Evolutionary conservation across 2,888 invertebrate species (phyloP).

Genomic region (Scaeva pyrastri): DNA sequence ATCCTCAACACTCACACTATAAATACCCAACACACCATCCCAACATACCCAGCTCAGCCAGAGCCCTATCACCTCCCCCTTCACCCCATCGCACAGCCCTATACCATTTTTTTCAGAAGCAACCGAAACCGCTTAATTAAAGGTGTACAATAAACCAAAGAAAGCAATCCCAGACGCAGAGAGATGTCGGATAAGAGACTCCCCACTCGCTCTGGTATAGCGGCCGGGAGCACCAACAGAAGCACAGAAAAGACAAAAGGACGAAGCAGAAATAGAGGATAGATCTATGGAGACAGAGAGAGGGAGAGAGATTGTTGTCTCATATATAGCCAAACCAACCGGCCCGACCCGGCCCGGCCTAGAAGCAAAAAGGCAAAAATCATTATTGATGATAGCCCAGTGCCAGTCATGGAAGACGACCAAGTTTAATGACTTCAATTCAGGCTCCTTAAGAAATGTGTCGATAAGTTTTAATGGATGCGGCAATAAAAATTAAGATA

Average conservation of each 20-base stretch:
- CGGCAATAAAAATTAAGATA: constrained; percentile 72
- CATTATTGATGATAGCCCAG: constrained; percentile 62
- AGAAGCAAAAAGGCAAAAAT: constrained; percentile 69
- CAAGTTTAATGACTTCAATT: constrained; percentile 73
- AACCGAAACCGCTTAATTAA: constrained; percentile 73
- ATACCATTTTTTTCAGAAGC: constrained; percentile 25
- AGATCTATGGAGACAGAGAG: neutral
- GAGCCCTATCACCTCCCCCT: neutral
- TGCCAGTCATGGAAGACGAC: constrained; percentile 29
- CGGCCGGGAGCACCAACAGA: neutral
- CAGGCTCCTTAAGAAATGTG: constrained; percentile 71
- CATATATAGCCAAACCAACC: neutral
- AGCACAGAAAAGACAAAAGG: neutral
- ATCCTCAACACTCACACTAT: constrained; percentile 17
- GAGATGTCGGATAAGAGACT: constrained; percentile 39
- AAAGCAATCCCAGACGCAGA: constrained; percentile 63
- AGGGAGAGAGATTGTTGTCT: neutral
- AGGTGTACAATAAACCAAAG: constrained; percentile 75
- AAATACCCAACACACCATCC: neutral
- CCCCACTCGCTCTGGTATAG: too few species aligned
- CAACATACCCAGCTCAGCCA: neutral
- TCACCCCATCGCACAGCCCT: neutral
- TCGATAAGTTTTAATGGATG: constrained; percentile 73
- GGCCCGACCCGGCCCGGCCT: too few species aligned
- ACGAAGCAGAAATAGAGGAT: neutral